Evolutionary conservation across 2,888 invertebrate genomes (phyloP), one percentile per base, ranked within the genome.

Genomic region (Plagodis pulveraria): DNA sequence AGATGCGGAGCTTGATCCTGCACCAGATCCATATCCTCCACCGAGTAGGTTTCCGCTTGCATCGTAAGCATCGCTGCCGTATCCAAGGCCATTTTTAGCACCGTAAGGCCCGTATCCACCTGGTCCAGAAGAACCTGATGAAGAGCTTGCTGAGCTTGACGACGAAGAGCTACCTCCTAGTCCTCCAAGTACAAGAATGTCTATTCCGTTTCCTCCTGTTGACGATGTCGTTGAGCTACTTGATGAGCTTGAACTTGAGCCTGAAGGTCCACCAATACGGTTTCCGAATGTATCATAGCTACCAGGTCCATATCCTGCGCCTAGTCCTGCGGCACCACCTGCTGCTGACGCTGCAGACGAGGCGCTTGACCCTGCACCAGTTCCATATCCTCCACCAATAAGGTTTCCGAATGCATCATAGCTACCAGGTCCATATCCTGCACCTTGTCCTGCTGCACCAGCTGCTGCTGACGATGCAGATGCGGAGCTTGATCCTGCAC

Each of bases 91-190:
- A 4, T 22, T n/a, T 12, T 53, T 44, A 40, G 55, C 40, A 33
- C 62, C 54, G 6, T 57, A 32, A 53, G 48, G 44, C 34, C 64
- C 66, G 8, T 51, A 6, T 32, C 38, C 49, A 5, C 2, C 9
- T 6, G 6, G 7, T 42, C 33, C 50, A 43, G 41, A 48, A 5
- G 42, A 7, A 42, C 7, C 5, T 40, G 38, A 6, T 40, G 42
- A 6, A 6, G 38, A 11, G 22, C 32, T 42, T 5, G 42, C 36
- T 36, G 44, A n/a, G 42, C 42, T 42, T 11, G 42, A 42, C 11
- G 42, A 11, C n/a, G 42, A 7, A 42, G 42, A n/a, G 5, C 42
- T 36, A 6, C 36, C 43, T 35, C 11, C 51, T 6, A 8, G 36
- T 35, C 44, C 44, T 33, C 33, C 59, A 40, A 40, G 6, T 5